Conservation (phyloP, 2,888 invertebrate genomes). For the Lamellibrachia satsuma region DNA sequence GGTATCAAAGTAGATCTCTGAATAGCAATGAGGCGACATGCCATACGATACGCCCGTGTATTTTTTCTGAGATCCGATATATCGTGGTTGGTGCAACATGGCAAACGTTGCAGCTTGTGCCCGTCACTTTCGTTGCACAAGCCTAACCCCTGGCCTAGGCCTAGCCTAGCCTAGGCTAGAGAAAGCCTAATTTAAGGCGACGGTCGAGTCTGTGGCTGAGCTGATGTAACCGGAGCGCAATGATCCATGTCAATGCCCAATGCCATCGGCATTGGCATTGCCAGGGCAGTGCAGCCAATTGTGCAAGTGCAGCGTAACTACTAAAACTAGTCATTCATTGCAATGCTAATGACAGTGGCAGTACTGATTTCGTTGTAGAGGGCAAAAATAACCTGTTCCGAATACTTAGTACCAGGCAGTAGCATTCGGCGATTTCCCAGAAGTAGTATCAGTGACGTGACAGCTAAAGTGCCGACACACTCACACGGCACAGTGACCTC, state of each 20-base stretch:
- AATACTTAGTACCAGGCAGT: not conserved
- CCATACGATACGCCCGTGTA: not conserved
- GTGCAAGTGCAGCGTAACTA: no score
- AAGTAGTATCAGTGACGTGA: no score
- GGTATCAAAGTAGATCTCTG: not conserved
- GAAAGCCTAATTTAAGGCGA: no score
- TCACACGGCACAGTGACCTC: slow-evolving; percentile 17
- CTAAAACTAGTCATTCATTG: not conserved
- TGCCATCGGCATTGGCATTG: no score
- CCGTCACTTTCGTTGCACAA: not conserved
- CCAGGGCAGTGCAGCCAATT: no score
- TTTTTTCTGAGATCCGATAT: not conserved
- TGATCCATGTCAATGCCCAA: no score
- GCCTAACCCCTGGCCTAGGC: not conserved
- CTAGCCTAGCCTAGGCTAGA: no score
- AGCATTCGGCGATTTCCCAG: no score
- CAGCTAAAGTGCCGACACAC: not conserved
- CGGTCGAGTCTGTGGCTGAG: no score
- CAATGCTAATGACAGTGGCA: not conserved
- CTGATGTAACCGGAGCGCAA: no score
- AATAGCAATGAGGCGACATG: not conserved
- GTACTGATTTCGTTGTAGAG: not conserved
- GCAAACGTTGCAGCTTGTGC: not conserved
- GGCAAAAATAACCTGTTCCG: not conserved
- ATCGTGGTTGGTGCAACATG: not conserved